A percentile compares a stretch with the other conserved stretches of the same genome.
phyloP scores from a whole-genome alignment of 1,140 invertebrate species.

The Pseudachorutes palmiensis region DNA sequence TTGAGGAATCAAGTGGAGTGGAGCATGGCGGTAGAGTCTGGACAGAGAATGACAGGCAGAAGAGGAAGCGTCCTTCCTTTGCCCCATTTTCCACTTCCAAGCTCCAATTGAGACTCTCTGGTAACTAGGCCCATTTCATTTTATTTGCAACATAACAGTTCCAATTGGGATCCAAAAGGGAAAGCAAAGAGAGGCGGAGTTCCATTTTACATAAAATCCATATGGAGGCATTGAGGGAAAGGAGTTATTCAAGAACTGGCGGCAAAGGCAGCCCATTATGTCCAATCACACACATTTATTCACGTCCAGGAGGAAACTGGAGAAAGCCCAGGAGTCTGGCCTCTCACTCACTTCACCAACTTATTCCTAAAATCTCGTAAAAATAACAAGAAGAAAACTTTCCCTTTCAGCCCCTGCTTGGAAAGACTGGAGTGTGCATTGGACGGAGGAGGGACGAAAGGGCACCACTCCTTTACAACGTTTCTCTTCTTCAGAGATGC shows the following conservation, averaged over 20 bases:
- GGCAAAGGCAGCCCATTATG: neutral
- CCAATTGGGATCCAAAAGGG: neutral
- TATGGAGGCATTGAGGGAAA: neutral
- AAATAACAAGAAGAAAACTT: conserved; percentile 8
- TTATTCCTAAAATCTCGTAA: conserved; percentile 3
- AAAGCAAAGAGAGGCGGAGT: neutral
- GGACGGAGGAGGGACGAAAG: conserved; percentile 4
- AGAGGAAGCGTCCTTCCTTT: neutral
- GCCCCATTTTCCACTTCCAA: neutral
- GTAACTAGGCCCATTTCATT: neutral
- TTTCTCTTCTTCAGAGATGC: neutral
- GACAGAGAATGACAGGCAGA: no score
- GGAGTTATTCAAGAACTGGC: neutral
- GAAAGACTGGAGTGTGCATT: neutral
- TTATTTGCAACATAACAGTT: conserved; percentile 2
- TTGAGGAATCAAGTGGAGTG: no score
- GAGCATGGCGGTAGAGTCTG: no score
- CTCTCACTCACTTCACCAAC: neutral
- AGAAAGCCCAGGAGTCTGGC: neutral
- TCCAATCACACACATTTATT: neutral
- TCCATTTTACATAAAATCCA: neutral
- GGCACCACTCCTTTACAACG: no score
- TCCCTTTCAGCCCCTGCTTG: neutral
- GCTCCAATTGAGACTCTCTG: neutral
- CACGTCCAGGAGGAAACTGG: neutral